A percentile compares a stretch with the other conserved stretches of the same genome.
Conservation (phyloP, 2,113 vertebrate genomes). For the Gobiocypris rarus region DNA sequence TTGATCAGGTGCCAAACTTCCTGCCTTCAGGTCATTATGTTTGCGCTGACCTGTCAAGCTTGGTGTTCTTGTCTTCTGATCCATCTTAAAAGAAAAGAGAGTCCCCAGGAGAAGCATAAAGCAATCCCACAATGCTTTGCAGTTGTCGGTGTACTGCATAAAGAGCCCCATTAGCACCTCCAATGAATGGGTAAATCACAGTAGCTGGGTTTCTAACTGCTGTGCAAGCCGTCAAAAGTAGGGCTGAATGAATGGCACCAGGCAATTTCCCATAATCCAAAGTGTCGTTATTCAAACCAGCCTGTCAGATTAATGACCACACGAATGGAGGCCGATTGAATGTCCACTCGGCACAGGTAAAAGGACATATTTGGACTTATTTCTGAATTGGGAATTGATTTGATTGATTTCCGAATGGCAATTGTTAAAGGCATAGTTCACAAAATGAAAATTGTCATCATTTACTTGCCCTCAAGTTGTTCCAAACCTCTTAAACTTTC, state of each 20-base stretch:
- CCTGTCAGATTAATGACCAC: slow-evolving; percentile 27
- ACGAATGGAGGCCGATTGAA: not conserved
- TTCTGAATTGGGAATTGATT: too few relatives aligned
- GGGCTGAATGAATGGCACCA: slow-evolving; percentile 11
- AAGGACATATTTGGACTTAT: not conserved
- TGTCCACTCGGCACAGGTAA: slow-evolving; percentile 14
- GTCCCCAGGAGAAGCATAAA: slow-evolving; percentile 15
- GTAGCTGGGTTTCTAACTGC: slow-evolving; percentile 1
- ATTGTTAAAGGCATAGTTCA: not conserved
- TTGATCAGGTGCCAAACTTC: not conserved
- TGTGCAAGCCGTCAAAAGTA: not conserved
- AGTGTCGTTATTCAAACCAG: not conserved
- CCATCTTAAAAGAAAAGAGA: not conserved
- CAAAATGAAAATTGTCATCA: too few relatives aligned
- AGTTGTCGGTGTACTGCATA: not conserved
- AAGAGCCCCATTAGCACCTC: slow-evolving; percentile 23
- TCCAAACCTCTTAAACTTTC: too few relatives aligned
- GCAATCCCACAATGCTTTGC: not conserved
- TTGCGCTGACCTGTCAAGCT: not conserved
- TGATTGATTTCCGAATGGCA: not conserved
- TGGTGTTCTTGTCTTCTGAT: slow-evolving; percentile 6
- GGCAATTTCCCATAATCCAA: slow-evolving; percentile 15
- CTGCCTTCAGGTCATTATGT: not conserved
- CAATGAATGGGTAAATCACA: not conserved
- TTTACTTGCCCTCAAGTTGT: too few relatives aligned